Evolutionary conservation across 2,797 vertebrate genomes (phyloP), one percentile per base, ranked within the genome.

Genomic region (Alca torda): DNA sequence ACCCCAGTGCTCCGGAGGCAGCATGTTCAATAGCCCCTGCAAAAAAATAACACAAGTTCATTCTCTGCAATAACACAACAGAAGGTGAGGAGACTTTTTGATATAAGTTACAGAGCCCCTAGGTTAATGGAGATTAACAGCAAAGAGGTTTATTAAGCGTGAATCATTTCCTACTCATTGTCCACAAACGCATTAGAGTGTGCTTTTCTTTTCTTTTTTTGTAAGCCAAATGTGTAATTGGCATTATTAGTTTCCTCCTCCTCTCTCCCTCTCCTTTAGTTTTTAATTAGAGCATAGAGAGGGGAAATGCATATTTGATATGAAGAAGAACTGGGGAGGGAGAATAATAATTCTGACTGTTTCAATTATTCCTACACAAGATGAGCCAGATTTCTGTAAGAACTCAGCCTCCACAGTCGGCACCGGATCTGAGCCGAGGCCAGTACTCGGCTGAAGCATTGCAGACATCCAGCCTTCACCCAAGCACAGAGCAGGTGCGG

Each of bases 111-210:
- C 81, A 68, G 67, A 96, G 87, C 37, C 73, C 75, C n/a, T 35
- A 87, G 93, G 89, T 96, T 92, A 94, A 87, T 59, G 26, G 92
- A 95, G 84, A 97, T 96, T 95, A 95, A 95, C 70, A 90, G 84
- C 74, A 93, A 89, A 81, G 69, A 93, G 81, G 67, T 95, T 97
- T 96, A 96, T 96, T 96, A 94, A 94, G 82, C 11, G 4, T 97
- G 96, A 95, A 97, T 96, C 87, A 97, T 95, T 96, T 96, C 93
- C 95, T 90, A 82, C 79, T 95, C 93, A 96, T 74, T 95, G 96
- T 96, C 92, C 91, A 91, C 86, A 69, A 81, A 94, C 1, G 16
- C 93, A 96, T 95, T 95, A 80, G 56, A 78, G 91, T 67, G 81
- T 74, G 72, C 88, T 93, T 84, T 86, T 45, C 80, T 87, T 73